phyloP scores from a whole-genome alignment of 37 sponge, comb jelly and placozoan species.

The Halisarca cf. caerulea region DNA sequence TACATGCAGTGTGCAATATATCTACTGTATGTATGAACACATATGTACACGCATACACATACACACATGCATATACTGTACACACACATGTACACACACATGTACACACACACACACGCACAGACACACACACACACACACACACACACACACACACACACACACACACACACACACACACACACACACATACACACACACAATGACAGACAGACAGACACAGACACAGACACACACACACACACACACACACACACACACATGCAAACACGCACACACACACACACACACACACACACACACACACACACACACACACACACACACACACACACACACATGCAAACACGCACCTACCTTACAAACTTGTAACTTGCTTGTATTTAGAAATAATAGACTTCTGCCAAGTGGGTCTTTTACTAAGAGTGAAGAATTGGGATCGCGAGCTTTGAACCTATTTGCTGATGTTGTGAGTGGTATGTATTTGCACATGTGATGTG shows the following conservation, averaged over 20 bases:
- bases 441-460: too few relatives aligned
- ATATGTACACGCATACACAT: background rate
- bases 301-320: conserved; percentile 5
- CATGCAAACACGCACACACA: background rate
- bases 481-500: too few relatives aligned
- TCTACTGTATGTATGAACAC: background rate
- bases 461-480: too few relatives aligned
- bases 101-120: background rate
- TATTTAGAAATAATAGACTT: too few relatives aligned
- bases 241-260: background rate
- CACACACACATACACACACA: conserved; percentile 16
- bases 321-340: conserved; percentile 2
- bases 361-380: background rate
- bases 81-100: conserved; percentile 13
- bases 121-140: conserved; percentile 16
- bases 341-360: background rate
- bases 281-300: background rate
- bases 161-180: conserved; percentile 25
- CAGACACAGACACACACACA: background rate
- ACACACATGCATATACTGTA: background rate
- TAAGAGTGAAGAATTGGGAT: too few relatives aligned
- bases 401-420: too few relatives aligned
- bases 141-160: conserved; percentile 17
- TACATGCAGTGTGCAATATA: too few relatives aligned
- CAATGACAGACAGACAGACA: background rate